phyloP scores from a whole-genome alignment of 2,113 vertebrate genomes.

The Zootoca vivipara region DNA sequence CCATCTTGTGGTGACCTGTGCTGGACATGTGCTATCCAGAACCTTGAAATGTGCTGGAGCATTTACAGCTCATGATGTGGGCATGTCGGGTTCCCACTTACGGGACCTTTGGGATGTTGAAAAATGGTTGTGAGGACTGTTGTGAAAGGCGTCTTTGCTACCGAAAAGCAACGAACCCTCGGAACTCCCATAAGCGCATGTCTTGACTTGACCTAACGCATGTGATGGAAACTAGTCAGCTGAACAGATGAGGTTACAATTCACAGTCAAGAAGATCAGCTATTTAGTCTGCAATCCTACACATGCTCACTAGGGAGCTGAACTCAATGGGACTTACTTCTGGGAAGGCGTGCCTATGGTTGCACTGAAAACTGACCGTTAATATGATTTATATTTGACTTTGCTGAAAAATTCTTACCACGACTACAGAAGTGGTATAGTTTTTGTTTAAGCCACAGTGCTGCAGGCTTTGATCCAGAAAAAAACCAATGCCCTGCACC shows the following conservation, averaged over 20 bases:
- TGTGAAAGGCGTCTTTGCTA: background rate
- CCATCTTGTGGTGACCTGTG: background rate
- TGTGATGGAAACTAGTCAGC: slow-evolving; percentile 6
- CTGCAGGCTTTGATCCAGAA: background rate
- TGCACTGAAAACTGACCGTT: background rate
- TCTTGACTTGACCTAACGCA: background rate
- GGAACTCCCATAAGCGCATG: background rate
- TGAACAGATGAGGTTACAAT: slow-evolving; percentile 1
- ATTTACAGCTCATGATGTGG: background rate
- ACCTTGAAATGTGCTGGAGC: background rate
- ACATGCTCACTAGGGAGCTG: background rate
- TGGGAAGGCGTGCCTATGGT: background rate
- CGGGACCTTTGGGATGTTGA: background rate
- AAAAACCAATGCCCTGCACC: background rate
- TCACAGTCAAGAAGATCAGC: background rate
- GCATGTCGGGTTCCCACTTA: background rate
- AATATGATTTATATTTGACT: background rate
- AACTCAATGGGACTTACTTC: background rate
- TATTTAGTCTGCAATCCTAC: slow-evolving; percentile 1
- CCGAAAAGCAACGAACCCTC: too few relatives aligned
- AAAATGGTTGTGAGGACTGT: slow-evolving; percentile 8
- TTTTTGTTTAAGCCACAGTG: background rate
- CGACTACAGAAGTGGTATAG: background rate
- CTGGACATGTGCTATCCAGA: too few relatives aligned
- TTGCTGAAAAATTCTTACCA: background rate